Conservation (phyloP, 64 coral and sea anemone genomes). For the Dendronephthya gigantea region DNA sequence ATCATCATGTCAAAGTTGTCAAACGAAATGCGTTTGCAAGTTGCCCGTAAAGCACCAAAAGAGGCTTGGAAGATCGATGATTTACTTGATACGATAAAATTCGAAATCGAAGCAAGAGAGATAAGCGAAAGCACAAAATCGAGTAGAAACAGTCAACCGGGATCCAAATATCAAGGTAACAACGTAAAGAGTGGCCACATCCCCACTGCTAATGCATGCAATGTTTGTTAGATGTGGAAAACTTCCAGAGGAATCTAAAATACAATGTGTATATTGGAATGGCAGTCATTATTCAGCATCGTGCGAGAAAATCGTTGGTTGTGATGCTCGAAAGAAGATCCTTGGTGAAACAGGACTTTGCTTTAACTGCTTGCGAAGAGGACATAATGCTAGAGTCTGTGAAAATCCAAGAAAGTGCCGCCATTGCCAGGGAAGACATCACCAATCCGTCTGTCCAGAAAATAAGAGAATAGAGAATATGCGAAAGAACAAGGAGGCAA, state of each 20-base stretch:
- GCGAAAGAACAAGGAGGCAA: not conserved
- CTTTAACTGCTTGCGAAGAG: constrained; percentile 31
- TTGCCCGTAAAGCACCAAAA: not conserved
- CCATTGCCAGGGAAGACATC: constrained; percentile 39
- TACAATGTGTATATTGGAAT: constrained; percentile 39
- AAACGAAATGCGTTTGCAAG: not conserved
- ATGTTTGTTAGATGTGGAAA: not conserved
- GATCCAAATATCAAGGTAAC: not conserved
- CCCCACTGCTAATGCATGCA: constrained; percentile 19
- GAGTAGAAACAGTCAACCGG: not conserved
- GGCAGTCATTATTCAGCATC: constrained; percentile 48
- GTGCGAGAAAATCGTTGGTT: constrained; percentile 13
- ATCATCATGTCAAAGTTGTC: too few relatives aligned
- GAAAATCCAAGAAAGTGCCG: constrained; percentile 26
- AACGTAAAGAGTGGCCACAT: not conserved
- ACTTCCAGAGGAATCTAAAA: not conserved
- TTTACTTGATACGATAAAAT: constrained; percentile 26
- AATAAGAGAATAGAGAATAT: not conserved
- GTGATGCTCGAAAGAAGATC: too few relatives aligned
- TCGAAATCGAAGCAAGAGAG: constrained; percentile 28
- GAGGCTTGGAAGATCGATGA: constrained; percentile 36
- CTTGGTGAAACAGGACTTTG: constrained; percentile 6
- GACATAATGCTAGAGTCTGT: constrained; percentile 28
- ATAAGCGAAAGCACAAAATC: constrained; percentile 15
- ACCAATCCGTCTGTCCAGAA: constrained; percentile 45